Evolutionary conservation across 2,888 invertebrate genomes (phyloP).

Genomic region (Altica lythri): DNA sequence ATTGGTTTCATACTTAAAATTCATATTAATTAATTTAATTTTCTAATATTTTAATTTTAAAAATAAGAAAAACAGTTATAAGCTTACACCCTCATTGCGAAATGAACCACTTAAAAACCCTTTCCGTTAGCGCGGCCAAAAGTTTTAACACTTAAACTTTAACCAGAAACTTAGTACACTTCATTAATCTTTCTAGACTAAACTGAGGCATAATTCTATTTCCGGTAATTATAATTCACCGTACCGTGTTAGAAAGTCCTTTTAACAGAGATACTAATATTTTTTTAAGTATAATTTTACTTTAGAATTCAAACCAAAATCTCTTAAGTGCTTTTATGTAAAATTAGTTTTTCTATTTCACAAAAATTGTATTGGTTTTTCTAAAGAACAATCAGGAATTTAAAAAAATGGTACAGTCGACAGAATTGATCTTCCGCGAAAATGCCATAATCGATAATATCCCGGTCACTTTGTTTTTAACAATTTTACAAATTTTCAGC

Average conservation of each 20-base stretch:
- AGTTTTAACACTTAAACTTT: slow-evolving; percentile 6
- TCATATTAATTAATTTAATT: neutral
- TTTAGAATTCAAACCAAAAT: no score
- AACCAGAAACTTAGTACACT: neutral
- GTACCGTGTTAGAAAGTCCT: no score
- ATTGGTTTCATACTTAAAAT: neutral
- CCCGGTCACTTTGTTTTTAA: no score
- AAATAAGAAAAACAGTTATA: neutral
- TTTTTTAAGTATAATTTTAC: neutral
- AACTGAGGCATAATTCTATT: slow-evolving; percentile 3
- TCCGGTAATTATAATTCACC: neutral
- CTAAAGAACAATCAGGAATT: no score
- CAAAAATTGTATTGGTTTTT: no score
- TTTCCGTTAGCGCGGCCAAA: slow-evolving; percentile 3
- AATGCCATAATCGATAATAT: no score
- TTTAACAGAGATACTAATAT: neutral
- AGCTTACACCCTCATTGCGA: neutral
- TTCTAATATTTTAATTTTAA: neutral
- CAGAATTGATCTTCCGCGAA: no score
- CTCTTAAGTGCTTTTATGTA: no score
- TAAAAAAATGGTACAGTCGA: no score
- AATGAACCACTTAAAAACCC: neutral
- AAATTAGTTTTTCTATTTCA: no score
- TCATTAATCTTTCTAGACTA: slow-evolving; percentile 2
- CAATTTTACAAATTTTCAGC: no score